These are phyloP conservation scores for Chionis minor DNA, from an alignment of 2,113 vertebrate species.

Conservation along the genomic window DNA sequence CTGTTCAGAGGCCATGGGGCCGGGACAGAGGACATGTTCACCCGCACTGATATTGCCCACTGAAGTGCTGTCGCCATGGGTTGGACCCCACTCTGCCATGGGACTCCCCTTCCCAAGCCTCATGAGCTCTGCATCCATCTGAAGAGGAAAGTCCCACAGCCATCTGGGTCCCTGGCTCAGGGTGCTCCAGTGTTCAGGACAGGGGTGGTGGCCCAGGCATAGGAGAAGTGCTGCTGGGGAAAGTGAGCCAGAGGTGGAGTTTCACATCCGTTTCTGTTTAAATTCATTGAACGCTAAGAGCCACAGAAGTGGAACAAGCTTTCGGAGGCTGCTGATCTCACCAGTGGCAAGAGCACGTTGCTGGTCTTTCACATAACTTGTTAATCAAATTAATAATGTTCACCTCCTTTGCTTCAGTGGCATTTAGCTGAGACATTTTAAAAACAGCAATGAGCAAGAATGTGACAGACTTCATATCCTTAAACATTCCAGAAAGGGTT, in stretches of 20 bases:
- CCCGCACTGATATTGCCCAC: background rate
- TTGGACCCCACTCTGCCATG: background rate
- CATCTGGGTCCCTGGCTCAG: background rate
- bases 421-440: background rate
- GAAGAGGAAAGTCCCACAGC: background rate
- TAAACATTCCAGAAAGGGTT: background rate
- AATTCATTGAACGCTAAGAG: fast-evolving
- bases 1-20: background rate
- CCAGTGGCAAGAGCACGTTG: fast-evolving
- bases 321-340: background rate
- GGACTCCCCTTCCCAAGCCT: background rate
- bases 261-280: background rate
- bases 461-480: background rate
- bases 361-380: background rate
- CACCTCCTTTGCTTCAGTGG: background rate
- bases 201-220: fast-evolving
- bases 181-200: background rate
- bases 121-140: background rate
- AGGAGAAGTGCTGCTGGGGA: background rate
- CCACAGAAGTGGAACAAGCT: background rate
- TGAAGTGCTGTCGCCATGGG: fast-evolving
- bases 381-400: background rate
- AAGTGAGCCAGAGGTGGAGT: background rate
- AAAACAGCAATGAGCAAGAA: background rate
- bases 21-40: background rate